Percentiles rank a stretch among this genome's conserved stretches.
These are phyloP conservation scores for Trichonephila clavipes DNA, from an alignment of 1,140 invertebrate species.

Conservation along the genomic window DNA sequence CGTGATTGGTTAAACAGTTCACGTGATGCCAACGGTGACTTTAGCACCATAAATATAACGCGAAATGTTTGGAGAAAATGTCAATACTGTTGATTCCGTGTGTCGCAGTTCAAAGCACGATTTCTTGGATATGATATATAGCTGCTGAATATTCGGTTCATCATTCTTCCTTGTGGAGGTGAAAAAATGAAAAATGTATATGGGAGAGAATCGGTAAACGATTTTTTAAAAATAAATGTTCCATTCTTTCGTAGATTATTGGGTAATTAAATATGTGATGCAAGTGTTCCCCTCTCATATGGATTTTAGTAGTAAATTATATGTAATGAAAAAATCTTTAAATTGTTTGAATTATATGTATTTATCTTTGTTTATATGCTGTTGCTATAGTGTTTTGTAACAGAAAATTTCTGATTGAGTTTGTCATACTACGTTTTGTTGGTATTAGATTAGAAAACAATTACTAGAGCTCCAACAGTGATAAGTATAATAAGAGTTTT, in stretches of 20 bases:
- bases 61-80: conserved; percentile 52
- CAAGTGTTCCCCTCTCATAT: not conserved
- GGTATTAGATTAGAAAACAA: no score
- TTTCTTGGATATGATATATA: not conserved
- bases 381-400: no score
- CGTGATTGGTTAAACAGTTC: conserved; percentile 26
- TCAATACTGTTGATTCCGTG: conserved; percentile 32
- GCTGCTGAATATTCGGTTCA: not conserved
- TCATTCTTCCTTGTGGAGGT: not conserved
- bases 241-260: not conserved
- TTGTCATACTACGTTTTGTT: no score
- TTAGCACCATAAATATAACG: conserved; percentile 26
- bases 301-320: not conserved
- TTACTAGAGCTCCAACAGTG: no score
- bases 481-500: no score
- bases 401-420: no score
- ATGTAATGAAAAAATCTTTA: not conserved
- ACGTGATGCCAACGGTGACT: conserved; percentile 23
- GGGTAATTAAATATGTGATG: not conserved
- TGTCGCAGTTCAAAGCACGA: conserved; percentile 6
- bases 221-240: not conserved
- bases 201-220: not conserved
- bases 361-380: no score
- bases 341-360: not conserved
- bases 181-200: not conserved